Conservation (phyloP, 2,888 invertebrate genomes). For the Calameuta pallipes region DNA sequence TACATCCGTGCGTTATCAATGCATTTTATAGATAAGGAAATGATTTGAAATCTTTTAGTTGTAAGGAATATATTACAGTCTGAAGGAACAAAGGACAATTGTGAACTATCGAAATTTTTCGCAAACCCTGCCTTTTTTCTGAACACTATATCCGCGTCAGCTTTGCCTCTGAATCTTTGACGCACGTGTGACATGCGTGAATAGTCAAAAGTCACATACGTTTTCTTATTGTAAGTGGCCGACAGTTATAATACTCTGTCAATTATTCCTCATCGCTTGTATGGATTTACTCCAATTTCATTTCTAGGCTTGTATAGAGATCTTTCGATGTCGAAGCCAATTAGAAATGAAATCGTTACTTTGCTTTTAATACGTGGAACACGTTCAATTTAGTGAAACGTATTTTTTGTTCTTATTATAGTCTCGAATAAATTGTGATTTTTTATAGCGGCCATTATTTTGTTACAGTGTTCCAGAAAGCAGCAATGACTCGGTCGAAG, state of each 20-base stretch:
- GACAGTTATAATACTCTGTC: not conserved
- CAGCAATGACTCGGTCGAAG: slow-evolving; percentile 14
- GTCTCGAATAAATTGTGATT: not conserved
- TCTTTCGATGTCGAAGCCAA: not conserved
- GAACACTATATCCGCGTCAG: not conserved
- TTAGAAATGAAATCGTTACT: not conserved
- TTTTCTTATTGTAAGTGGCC: not conserved
- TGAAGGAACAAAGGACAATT: not conserved
- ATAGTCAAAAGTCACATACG: not conserved
- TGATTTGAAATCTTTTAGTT: not conserved
- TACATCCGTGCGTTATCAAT: not conserved
- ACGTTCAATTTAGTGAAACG: not conserved
- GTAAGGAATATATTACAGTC: not conserved
- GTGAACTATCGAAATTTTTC: not conserved
- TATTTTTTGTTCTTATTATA: not conserved
- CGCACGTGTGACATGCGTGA: not conserved
- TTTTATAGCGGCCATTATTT: not conserved
- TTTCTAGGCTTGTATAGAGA: not conserved
- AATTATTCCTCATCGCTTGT: not conserved
- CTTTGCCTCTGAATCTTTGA: not conserved
- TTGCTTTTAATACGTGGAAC: not conserved
- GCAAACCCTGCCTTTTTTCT: not conserved
- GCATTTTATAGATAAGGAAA: not conserved
- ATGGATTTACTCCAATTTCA: not conserved
- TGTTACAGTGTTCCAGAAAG: slow-evolving; percentile 19